Evolutionary conservation across 2,797 vertebrate genomes (phyloP).

Genomic region (Centropyge bicolor): DNA sequence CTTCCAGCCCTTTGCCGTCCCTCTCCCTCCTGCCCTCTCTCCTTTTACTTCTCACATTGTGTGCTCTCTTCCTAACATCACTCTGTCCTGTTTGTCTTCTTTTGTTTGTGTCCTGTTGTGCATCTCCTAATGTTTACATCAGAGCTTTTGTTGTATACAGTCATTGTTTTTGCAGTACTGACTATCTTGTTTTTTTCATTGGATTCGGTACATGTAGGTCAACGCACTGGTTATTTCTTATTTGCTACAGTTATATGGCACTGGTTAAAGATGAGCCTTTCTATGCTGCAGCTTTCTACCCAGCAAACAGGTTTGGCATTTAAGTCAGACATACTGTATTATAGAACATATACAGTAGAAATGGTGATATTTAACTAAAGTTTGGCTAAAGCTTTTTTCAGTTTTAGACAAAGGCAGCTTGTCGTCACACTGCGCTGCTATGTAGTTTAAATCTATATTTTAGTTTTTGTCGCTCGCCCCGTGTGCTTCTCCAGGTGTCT

Average conservation of each 20-base stretch:
- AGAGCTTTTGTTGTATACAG: slow-evolving; percentile 59
- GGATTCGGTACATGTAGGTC: slow-evolving; percentile 25
- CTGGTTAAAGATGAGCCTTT: slow-evolving; percentile 12
- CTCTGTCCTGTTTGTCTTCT: slow-evolving; percentile 29
- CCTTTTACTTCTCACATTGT: slow-evolving; percentile 5
- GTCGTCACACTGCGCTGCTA: slow-evolving; percentile 6
- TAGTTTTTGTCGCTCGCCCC: slow-evolving; percentile 54
- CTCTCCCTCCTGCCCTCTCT: slow-evolving; percentile 35
- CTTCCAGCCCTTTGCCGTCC: slow-evolving; percentile 53
- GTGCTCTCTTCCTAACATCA: slow-evolving; percentile 30
- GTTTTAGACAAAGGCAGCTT: neutral
- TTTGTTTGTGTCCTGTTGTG: slow-evolving; percentile 24
- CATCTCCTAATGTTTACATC: slow-evolving; percentile 39
- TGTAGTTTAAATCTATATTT: neutral
- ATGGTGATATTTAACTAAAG: neutral
- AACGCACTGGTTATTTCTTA: slow-evolving; percentile 16
- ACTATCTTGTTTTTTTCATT: neutral
- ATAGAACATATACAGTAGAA: neutral
- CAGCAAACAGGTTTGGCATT: slow-evolving; percentile 23
- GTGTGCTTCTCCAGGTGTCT: slow-evolving; percentile 77
- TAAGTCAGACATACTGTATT: slow-evolving; percentile 16
- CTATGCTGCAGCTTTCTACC: slow-evolving; percentile 16
- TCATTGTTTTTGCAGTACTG: slow-evolving; percentile 37
- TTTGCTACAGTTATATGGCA: neutral
- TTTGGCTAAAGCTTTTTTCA: slow-evolving; percentile 5